Conservation (phyloP, 2,113 vertebrate species). For the Aplodontia rufa region DNA sequence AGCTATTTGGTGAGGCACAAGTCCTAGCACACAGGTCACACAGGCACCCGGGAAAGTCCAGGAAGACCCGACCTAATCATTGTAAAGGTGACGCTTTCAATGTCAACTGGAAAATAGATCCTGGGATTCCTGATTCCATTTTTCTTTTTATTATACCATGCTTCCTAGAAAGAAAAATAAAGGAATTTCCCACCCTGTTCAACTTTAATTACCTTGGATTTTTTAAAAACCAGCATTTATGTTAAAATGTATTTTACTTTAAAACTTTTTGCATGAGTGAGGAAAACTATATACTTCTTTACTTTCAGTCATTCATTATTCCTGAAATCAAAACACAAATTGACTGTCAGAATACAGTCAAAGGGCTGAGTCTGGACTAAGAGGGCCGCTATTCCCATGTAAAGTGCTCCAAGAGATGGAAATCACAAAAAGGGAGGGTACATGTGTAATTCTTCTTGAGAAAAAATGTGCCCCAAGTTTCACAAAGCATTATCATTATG, state of each 20-base stretch:
- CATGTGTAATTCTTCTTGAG: slow-evolving; percentile 40
- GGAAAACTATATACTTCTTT: slow-evolving; percentile 50
- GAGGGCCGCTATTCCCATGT: slow-evolving; percentile 18
- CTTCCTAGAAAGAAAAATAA: background rate
- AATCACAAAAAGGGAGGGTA: slow-evolving; percentile 49
- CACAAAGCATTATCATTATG: slow-evolving; percentile 59
- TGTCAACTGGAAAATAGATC: background rate
- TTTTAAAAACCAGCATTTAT: background rate
- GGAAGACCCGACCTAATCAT: background rate
- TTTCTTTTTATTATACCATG: too few species aligned
- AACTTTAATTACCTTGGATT: slow-evolving; percentile 10
- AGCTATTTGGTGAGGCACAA: background rate
- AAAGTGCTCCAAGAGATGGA: slow-evolving; percentile 54
- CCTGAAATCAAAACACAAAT: slow-evolving; percentile 68
- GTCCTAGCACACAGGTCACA: fast-evolving
- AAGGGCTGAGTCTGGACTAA: slow-evolving; percentile 55
- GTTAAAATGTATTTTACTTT: slow-evolving; percentile 45
- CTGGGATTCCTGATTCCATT: background rate
- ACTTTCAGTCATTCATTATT: slow-evolving; percentile 61
- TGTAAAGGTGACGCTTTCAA: background rate
- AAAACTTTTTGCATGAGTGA: slow-evolving; percentile 51
- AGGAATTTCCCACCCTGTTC: background rate
- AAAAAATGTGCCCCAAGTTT: slow-evolving; percentile 49
- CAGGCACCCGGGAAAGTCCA: background rate
- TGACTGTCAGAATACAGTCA: slow-evolving; percentile 64